Percentiles rank a stretch among this genome's conserved stretches.
phyloP scores from a whole-genome alignment of 2,797 vertebrate genomes.

The Protonibea diacanthus region DNA sequence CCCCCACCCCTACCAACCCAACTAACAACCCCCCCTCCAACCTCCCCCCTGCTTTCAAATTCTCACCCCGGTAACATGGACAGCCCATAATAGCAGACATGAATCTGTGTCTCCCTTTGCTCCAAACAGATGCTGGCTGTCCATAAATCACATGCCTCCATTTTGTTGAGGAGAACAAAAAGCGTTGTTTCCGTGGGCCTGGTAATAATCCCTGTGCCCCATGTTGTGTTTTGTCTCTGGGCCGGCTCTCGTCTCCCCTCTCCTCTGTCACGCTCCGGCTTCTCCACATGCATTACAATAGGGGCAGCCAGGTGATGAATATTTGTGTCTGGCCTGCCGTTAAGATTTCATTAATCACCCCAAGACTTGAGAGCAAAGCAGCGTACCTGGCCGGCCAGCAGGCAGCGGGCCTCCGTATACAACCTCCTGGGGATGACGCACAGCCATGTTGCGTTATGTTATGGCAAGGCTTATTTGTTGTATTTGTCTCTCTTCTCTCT shows the following conservation, averaged over 20 bases:
- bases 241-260: slow-evolving; percentile 81
- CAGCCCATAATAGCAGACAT: slow-evolving; percentile 86
- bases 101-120: slow-evolving; percentile 84
- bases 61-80: slow-evolving; percentile 80
- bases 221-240: slow-evolving; percentile 85
- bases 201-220: slow-evolving; percentile 83
- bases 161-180: slow-evolving; percentile 84
- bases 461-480: slow-evolving; percentile 77
- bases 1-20: slow-evolving; percentile 12
- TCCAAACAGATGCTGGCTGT: slow-evolving; percentile 85
- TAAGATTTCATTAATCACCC: slow-evolving; percentile 93
- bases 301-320: slow-evolving; percentile 87
- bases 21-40: slow-evolving; percentile 20
- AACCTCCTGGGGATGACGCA: slow-evolving; percentile 77
- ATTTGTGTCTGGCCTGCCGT: slow-evolving; percentile 85
- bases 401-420: slow-evolving; percentile 72
- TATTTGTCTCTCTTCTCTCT: slow-evolving; percentile 68
- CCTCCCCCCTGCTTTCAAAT: slow-evolving; percentile 62
- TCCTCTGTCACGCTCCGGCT: slow-evolving; percentile 83
- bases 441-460: slow-evolving; percentile 78
- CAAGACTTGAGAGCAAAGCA: slow-evolving; percentile 75
- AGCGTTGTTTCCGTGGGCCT: slow-evolving; percentile 79
- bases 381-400: slow-evolving; percentile 81
- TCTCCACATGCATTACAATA: slow-evolving; percentile 85
- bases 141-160: slow-evolving; percentile 86